Evolutionary conservation across 2,888 invertebrate species (phyloP).

Genomic region (Tipula unca): DNA sequence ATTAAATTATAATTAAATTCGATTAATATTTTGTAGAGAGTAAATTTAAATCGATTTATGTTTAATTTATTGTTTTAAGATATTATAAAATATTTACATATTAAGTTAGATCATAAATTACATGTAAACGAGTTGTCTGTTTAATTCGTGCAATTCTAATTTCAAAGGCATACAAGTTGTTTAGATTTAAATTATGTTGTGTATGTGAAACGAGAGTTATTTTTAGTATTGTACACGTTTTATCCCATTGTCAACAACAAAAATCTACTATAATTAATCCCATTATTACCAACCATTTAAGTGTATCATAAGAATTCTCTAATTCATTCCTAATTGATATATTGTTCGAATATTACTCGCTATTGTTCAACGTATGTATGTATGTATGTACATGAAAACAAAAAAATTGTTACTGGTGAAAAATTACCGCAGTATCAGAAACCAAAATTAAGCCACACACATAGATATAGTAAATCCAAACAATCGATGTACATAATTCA

Average conservation of each 20-base stretch:
- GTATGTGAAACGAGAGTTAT: not conserved
- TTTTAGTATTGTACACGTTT: not conserved
- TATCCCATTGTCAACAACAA: not conserved
- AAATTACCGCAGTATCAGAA: not conserved
- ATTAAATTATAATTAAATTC: not conserved
- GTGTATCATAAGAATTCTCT: not conserved
- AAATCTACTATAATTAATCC: not conserved
- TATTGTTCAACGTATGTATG: too few species aligned
- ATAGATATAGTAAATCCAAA: not conserved
- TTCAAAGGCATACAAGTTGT: not conserved
- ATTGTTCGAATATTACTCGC: not conserved
- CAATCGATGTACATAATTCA: not conserved
- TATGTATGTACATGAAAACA: too few species aligned
- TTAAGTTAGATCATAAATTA: not conserved
- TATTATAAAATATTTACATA: not conserved
- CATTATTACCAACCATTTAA: constrained; percentile 8
- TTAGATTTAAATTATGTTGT: not conserved
- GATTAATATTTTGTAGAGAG: not conserved
- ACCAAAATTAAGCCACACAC: not conserved
- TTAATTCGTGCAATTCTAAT: not conserved
- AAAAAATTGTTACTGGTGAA: not conserved
- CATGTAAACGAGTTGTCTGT: not conserved
- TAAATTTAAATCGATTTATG: not conserved
- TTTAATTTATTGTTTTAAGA: not conserved
- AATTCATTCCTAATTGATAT: not conserved